Base-by-base conservation (phyloP, 2,113 vertebrate genomes). In the Pangasianodon hypophthalmus region DNA sequence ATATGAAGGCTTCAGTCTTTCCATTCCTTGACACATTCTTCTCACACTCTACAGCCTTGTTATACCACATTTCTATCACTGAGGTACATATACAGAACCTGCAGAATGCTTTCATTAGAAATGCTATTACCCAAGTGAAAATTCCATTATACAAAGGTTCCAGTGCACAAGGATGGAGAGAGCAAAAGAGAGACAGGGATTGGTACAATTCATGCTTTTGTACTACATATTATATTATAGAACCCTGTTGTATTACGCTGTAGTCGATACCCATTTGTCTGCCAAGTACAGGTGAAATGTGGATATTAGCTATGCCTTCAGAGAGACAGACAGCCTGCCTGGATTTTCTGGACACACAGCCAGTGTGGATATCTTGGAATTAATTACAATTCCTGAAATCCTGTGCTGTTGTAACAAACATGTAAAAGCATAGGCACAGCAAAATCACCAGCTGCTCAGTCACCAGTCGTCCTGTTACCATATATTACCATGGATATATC, bases 141-240 rank as follows among this genome's bases (percentile, higher is more conserved):
- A 89, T 88, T 80, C 87, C 80, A 88, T 88, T 73, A 88, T 88
- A 83, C 62, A 58, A 84, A 88, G 37, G 62, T 84, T 32, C 32
- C 60, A 56, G 46, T 82, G 69, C 21, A 82, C 60, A 37, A 46
- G 50, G 62, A 83, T 67, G 1, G 82, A 60, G 54, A 60, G 16
- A 86, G 46, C 6, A 71, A 86, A 69, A n/a, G 16, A 81, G 50
- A 32, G 29, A 81, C 50, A 81, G 29, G 46, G 46, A 80, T 80
- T 82, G 87, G 46, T 67, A 2, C 11, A 88, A 26, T 56, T 46
- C 48, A 19, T 54, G 62, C 48, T 82, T 88, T 88, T 83, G 79
- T 83, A 83, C 32, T 56, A 83, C 62, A 83, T 41, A 44, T 73
- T 44, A 71, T 56, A 44, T 50, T 54, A 69, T n/a, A 88, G 87